These are phyloP conservation scores for Leucosticte australis DNA, from an alignment of 2,113 vertebrate species.

Conservation along the genomic window DNA sequence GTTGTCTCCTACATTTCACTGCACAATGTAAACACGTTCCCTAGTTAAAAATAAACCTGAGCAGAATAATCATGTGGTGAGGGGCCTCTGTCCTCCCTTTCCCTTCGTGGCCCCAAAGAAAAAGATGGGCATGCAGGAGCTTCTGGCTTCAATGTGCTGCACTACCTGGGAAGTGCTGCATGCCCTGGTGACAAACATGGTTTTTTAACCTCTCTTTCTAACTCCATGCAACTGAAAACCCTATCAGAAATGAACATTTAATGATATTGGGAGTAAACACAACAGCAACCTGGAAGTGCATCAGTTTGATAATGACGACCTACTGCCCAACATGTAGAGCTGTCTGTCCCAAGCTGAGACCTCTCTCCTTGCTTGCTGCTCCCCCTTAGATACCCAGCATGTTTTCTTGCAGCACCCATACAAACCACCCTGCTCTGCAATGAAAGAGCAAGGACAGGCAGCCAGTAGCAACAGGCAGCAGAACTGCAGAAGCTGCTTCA, in stretches of 20 bases:
- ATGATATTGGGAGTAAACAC: background rate
- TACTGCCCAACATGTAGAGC: background rate
- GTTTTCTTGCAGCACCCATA: background rate
- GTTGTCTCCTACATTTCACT: background rate
- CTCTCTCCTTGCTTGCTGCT: background rate
- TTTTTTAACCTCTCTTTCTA: background rate
- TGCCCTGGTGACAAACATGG: background rate
- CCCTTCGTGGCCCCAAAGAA: background rate
- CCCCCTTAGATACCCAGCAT: background rate
- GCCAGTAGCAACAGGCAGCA: background rate
- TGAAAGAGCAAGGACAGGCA: background rate
- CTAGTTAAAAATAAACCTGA: slow-evolving; percentile 50
- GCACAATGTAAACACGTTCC: background rate
- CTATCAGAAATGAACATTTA: background rate
- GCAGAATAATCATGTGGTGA: background rate
- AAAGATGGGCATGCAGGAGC: background rate
- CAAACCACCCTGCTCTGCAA: background rate
- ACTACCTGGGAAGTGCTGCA: background rate
- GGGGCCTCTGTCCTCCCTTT: background rate
- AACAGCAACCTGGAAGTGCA: background rate
- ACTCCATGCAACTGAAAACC: background rate
- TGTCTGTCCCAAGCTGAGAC: background rate
- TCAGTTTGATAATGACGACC: background rate
- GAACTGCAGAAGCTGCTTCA: background rate
- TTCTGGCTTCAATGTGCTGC: background rate